Base-by-base conservation (phyloP, 2,113 vertebrate genomes). In the Notothenia rossii region DNA sequence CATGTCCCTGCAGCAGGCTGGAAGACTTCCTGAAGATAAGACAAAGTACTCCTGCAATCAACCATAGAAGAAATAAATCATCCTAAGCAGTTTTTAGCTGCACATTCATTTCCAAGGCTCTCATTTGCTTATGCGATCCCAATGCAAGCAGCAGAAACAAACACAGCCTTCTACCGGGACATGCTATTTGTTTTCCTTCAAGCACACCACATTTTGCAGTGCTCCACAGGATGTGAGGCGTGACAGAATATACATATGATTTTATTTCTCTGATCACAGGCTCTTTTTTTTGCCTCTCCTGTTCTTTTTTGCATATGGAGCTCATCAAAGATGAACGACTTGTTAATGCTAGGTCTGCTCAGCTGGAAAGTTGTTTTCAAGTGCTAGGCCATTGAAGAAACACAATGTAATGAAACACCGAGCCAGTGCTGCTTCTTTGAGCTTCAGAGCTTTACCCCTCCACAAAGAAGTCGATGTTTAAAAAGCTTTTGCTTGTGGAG, bases 101-200 rank as follows among this genome's bases (percentile, higher is more conserved):
- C 50, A 71, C 66, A 33, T 82, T 81, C 53, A 20, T 74, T 86
- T 79, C 81, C 86, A 79, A 64, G 80, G 81, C 63, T 88, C 67
- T 74, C 83, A 51, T 89, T 87, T 66, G 83, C 83, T 87, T 83
- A 70, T 85, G 72, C 15, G 55, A 88, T 89, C 90, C 78, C 82
- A 92, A 84, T 75, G 77, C 89, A 85, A 90, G 86, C 83, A 88
- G 86, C 81, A 89, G 90, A 92, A 92, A 92, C 93, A 93, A 94
- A 94, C 91, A 91, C 73, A 80, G 88, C 73, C 73, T 87, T 86
- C 79, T 75, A 68, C 74, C 75, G 80, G 86, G 88, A 92, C 91
- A 82, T 79, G 81, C 81, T 94, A 93, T 94, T 94, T 95, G 92
- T 92, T 95, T 95, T 95, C 87, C 80, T 93, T 91, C 70, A 48